A percentile compares a stretch with the other conserved stretches of the same genome.
phyloP scores from a whole-genome alignment of 2,888 invertebrate species.

The Junonia oenone region DNA sequence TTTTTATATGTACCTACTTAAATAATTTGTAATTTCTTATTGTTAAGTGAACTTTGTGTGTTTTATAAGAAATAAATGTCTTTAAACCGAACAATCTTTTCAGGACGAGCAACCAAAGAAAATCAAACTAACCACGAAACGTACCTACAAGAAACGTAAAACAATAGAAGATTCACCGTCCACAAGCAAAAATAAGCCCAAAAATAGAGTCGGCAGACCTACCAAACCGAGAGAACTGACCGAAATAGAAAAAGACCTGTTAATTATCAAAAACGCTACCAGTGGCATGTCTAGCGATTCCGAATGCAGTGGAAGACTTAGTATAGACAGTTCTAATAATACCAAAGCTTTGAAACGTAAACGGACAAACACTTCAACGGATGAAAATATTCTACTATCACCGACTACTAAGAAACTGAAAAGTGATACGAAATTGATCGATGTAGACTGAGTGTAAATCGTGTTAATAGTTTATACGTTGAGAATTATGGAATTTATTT shows the following conservation, averaged over 20 bases:
- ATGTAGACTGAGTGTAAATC: constrained; percentile 2
- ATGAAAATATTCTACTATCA: constrained; percentile 39
- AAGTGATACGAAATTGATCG: constrained; percentile 17
- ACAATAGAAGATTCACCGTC: constrained; percentile 50
- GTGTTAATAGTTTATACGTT: constrained; percentile 10
- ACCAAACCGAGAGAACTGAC: constrained; percentile 58
- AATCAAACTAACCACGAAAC: constrained; percentile 41
- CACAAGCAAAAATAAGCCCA: constrained; percentile 39
- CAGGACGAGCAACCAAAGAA: constrained; percentile 66
- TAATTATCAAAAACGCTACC: constrained; percentile 64
- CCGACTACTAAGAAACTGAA: constrained; percentile 36
- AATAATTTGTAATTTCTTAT: no score
- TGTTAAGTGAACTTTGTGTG: no score
- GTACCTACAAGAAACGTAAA: constrained; percentile 60
- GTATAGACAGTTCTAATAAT: constrained; percentile 39
- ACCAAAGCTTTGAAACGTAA: constrained; percentile 47
- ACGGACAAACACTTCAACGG: constrained; percentile 45
- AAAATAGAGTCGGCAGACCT: constrained; percentile 47
- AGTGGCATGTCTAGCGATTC: constrained; percentile 53
- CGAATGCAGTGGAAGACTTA: constrained; percentile 43
- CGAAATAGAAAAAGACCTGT: constrained; percentile 65
- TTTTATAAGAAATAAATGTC: no score
- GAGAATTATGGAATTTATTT: constrained; percentile 26
- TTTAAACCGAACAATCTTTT: no score
- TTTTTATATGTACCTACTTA: no score